Percentiles rank a stretch among this genome's conserved stretches.
These are phyloP conservation scores for Mus minutoides DNA, from an alignment of 2,797 vertebrate genomes.

Conservation along the genomic window DNA sequence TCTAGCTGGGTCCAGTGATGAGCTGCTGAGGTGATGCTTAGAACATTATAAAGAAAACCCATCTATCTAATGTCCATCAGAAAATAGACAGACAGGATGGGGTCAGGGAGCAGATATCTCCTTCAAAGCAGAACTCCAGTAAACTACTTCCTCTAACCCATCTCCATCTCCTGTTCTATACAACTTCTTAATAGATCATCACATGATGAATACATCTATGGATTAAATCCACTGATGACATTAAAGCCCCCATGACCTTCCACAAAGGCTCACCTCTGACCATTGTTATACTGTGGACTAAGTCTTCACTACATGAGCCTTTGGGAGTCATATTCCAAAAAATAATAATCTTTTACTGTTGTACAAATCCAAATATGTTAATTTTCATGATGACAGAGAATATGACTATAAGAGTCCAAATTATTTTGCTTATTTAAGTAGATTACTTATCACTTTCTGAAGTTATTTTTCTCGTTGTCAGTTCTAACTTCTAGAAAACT, in stretches of 20 bases:
- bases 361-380: background rate
- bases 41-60: background rate
- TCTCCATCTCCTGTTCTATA: background rate
- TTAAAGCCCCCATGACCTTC: background rate
- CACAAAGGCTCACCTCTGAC: background rate
- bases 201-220: background rate
- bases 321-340: background rate
- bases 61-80: background rate
- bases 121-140: background rate
- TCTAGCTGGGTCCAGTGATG: background rate
- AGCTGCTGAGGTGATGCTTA: background rate
- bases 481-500: conserved; percentile 40
- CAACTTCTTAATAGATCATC: background rate
- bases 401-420: conserved; percentile 4
- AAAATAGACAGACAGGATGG: background rate
- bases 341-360: background rate
- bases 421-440: conserved; percentile 54
- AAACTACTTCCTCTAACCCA: background rate
- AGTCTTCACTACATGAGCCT: background rate
- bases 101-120: background rate
- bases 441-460: conserved; percentile 40
- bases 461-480: background rate
- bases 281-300: background rate
- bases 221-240: background rate
- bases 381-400: conserved; percentile 19